Conservation (phyloP, 2,797 vertebrate genomes). For the Caiman crocodilus region DNA sequence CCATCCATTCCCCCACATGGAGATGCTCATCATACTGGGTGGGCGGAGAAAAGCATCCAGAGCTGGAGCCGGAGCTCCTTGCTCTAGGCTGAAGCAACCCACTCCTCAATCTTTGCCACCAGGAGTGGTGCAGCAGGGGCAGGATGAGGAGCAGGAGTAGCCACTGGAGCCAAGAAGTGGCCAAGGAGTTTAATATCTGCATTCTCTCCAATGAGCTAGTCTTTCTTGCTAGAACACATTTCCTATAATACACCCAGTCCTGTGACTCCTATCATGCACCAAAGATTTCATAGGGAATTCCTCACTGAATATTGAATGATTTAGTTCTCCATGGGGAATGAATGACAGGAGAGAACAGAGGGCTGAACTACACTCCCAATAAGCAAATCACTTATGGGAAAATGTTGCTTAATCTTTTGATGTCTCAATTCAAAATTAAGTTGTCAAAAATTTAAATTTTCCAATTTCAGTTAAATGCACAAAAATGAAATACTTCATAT, state of each 20-base stretch:
- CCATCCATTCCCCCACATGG: too few species aligned
- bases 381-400: background rate
- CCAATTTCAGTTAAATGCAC: background rate
- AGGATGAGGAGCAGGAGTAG: too few species aligned
- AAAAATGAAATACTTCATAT: background rate
- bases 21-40: too few species aligned
- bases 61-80: too few species aligned
- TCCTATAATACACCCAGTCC: background rate
- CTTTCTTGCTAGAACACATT: background rate
- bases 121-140: too few species aligned
- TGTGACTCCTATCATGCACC: background rate
- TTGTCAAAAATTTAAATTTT: background rate
- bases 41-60: too few species aligned
- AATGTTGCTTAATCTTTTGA: background rate
- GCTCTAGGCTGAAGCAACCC: too few species aligned
- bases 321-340: background rate
- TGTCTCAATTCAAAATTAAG: background rate
- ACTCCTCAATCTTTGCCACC: too few species aligned
- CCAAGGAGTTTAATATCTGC: accelerated
- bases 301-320: background rate
- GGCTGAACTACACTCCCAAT: background rate
- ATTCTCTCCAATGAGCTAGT: background rate
- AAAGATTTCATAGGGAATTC: background rate
- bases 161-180: too few species aligned
- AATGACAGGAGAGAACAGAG: background rate